Evolutionary conservation across 1,140 invertebrate species (phyloP), one percentile per base, ranked within the genome.

Genomic region (Whitmania pigra): DNA sequence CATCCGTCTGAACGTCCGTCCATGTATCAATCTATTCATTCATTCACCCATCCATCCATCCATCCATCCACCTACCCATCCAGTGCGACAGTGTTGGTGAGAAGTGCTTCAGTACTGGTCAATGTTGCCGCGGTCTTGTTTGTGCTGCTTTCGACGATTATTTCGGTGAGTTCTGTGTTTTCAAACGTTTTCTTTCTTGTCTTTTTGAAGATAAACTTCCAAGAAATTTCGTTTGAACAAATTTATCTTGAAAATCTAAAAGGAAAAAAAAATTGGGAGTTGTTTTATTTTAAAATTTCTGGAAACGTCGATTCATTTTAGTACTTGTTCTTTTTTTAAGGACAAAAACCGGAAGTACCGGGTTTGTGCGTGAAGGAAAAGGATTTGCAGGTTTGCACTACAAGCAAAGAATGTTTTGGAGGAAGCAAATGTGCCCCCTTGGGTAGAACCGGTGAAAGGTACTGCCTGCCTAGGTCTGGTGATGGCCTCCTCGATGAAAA

Each of bases 311-410:
- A 25, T 63, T 20, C 57, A 27, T 27, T 36, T 29, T 36, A n/a
- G 67, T 36, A 15, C 29, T 36, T 68, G 63, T 36, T 68, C 9
- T n/a, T 11, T 68, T 68, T 40, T 22, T 17, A 11, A 71, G 71
- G 57, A n/a, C 27, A 57, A 57, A 71, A 71, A 53, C 71, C 71
- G 29, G 72, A 68, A 29, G 67, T 69, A n/a, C 72, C 72, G 17
- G 72, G 72, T 27, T 69, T 54, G 67, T 73, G 72, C 68, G 72
- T 73, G 25, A 68, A 69, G 29, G 72, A 73, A 57, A 73, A 73
- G 67, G 72, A 73, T 55, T 55, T 73, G 9, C 49, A 69, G 53
- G 27, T 36, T 27, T 73, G 72, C 40, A 29, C 49, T 27, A 20
- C 53, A 53, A 69, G 31, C 43, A 22, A 27, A n/a, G 72, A 73